These are phyloP conservation scores for Euwallacea similis DNA, from an alignment of 1,140 invertebrate species.

Conservation along the genomic window DNA sequence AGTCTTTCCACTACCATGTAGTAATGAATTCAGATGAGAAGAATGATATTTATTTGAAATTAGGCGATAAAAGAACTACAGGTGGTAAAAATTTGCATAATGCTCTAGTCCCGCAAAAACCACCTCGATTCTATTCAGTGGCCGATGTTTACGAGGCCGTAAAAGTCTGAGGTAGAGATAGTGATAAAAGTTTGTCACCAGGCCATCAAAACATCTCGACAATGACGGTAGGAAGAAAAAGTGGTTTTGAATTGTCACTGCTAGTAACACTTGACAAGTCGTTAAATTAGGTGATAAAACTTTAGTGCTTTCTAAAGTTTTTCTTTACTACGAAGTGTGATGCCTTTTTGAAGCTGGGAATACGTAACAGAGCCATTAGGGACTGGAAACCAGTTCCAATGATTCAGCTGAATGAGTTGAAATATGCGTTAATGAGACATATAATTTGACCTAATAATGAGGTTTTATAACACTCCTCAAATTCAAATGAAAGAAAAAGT, in stretches of 20 bases:
- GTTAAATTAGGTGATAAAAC: slow-evolving; percentile 17
- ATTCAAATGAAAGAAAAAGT: too few relatives aligned
- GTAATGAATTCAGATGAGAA: too few relatives aligned
- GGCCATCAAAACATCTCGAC: slow-evolving; percentile 17
- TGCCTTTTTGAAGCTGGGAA: not conserved
- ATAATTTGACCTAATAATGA: too few relatives aligned
- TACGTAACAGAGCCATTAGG: not conserved
- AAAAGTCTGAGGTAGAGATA: slow-evolving; percentile 9
- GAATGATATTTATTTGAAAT: too few relatives aligned
- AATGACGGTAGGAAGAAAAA: slow-evolving; percentile 20
- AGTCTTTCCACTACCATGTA: too few relatives aligned
- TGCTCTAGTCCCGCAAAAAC: not conserved
- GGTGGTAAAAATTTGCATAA: slow-evolving; percentile 23
- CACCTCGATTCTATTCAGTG: slow-evolving; percentile 10
- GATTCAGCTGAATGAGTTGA: too few relatives aligned
- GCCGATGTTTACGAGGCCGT: slow-evolving; percentile 18
- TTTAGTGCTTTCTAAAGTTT: slow-evolving; percentile 9
- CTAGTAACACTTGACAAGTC: slow-evolving; percentile 9
- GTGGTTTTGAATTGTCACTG: slow-evolving; percentile 20
- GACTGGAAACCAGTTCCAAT: not conserved
- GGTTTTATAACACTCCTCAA: too few relatives aligned
- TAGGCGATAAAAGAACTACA: slow-evolving; percentile 3
- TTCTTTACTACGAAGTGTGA: not conserved
- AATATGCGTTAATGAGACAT: too few relatives aligned
- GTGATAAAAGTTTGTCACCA: slow-evolving; percentile 22